Evolutionary conservation across 1,140 invertebrate genomes (phyloP).

Genomic region (Antheraea mylitta): DNA sequence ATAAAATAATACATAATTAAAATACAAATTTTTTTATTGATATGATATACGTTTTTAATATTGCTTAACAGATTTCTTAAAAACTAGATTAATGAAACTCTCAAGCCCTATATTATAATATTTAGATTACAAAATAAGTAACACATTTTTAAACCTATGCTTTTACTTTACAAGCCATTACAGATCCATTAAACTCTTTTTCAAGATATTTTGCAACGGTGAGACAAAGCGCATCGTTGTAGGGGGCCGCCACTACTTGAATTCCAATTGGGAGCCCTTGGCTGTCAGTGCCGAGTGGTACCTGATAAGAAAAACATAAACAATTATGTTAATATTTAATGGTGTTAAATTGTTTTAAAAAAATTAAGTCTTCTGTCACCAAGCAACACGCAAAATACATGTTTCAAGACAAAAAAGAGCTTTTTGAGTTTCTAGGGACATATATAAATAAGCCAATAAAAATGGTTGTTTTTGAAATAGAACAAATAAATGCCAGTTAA

Average conservation of each 20-base stretch:
- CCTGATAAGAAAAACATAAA: conserved; percentile 74
- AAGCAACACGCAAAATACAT: no score
- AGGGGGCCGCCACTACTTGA: conserved; percentile 88
- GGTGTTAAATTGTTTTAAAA: no score
- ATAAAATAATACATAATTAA: no score
- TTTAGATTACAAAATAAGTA: not conserved
- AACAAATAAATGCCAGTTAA: no score
- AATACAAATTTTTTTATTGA: not conserved
- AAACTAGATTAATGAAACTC: not conserved
- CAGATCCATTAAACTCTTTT: conserved; percentile 92
- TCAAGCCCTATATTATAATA: not conserved
- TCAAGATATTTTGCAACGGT: conserved; percentile 93
- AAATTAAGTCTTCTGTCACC: no score
- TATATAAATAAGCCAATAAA: no score
- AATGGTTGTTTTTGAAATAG: no score
- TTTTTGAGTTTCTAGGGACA: no score
- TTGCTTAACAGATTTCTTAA: not conserved
- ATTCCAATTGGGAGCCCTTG: conserved; percentile 90
- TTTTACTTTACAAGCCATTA: conserved; percentile 78
- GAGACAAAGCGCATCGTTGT: conserved; percentile 91
- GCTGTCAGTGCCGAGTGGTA: conserved; percentile 86
- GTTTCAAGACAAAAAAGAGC: no score
- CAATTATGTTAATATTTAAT: not conserved
- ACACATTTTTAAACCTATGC: not conserved
- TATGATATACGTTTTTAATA: not conserved